Evolutionary conservation across 2,113 vertebrate species (phyloP).

Genomic region (Pionites leucogaster): DNA sequence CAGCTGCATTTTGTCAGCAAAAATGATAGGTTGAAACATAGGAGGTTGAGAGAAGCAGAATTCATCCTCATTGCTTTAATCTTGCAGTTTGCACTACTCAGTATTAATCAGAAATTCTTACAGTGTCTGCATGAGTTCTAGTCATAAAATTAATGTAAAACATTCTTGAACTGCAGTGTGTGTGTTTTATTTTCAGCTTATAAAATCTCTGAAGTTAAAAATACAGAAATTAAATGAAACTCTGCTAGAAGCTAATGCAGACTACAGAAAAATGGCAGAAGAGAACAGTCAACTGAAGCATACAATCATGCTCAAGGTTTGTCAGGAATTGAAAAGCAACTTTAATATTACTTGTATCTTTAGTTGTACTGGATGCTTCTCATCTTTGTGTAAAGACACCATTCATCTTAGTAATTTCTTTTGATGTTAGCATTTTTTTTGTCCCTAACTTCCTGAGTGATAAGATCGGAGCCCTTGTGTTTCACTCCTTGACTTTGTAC

Average conservation of each 20-base stretch:
- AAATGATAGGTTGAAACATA: background rate
- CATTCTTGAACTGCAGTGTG: background rate
- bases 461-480: background rate
- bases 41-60: background rate
- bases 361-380: background rate
- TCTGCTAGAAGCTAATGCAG: slow-evolving; percentile 68
- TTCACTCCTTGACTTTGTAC: background rate
- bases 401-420: background rate
- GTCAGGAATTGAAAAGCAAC: background rate
- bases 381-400: background rate
- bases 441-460: background rate
- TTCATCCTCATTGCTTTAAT: background rate
- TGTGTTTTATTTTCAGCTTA: slow-evolving; percentile 73
- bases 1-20: background rate
- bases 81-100: background rate
- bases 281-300: slow-evolving; percentile 62
- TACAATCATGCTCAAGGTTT: slow-evolving; percentile 60
- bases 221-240: slow-evolving; percentile 74
- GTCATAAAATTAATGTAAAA: background rate
- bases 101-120: background rate
- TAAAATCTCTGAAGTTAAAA: slow-evolving; percentile 79
- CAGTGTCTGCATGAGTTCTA: background rate
- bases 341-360: background rate
- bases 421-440: background rate
- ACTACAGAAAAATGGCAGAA: slow-evolving; percentile 62